Conservation (phyloP, 2,888 invertebrate genomes). For the Gisinianus flammeolus region DNA sequence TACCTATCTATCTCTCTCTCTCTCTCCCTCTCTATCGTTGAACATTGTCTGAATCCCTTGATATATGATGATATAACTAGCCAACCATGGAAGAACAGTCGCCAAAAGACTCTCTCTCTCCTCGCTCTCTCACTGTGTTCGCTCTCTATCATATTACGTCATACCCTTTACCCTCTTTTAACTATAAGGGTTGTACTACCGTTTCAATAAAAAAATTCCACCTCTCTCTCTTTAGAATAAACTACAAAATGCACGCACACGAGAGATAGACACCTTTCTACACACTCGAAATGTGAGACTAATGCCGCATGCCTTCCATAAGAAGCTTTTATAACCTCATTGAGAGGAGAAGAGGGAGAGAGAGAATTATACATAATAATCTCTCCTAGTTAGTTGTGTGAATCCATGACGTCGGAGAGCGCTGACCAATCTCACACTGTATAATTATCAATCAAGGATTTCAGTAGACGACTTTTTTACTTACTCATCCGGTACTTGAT, state of each 20-base stretch:
- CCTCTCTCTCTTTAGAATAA: constrained; percentile 14
- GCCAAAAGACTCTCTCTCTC: constrained; percentile 31
- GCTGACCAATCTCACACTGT: no score
- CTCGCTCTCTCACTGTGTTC: not conserved
- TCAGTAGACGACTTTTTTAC: no score
- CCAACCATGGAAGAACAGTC: constrained; percentile 39
- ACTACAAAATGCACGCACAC: constrained; percentile 14
- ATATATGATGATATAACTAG: not conserved
- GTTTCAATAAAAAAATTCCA: constrained; percentile 24
- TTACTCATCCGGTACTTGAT: no score
- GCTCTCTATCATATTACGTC: constrained; percentile 39
- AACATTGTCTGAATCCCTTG: constrained; percentile 28
- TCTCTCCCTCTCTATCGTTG: constrained; percentile 29
- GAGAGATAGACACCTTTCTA: not conserved
- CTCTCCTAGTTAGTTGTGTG: no score
- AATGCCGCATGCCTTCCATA: no score
- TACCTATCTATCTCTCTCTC: not conserved
- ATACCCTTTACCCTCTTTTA: constrained; percentile 37
- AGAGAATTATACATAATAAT: no score
- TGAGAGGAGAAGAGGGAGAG: no score
- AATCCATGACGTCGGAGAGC: no score
- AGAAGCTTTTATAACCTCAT: no score
- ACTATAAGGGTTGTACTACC: constrained; percentile 34
- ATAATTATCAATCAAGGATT: no score
- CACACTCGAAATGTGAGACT: not conserved